Percentiles rank a stretch among this genome's conserved stretches.
phyloP scores from a whole-genome alignment of 2,888 invertebrate genomes.

The Drosophila kambysellisi region DNA sequence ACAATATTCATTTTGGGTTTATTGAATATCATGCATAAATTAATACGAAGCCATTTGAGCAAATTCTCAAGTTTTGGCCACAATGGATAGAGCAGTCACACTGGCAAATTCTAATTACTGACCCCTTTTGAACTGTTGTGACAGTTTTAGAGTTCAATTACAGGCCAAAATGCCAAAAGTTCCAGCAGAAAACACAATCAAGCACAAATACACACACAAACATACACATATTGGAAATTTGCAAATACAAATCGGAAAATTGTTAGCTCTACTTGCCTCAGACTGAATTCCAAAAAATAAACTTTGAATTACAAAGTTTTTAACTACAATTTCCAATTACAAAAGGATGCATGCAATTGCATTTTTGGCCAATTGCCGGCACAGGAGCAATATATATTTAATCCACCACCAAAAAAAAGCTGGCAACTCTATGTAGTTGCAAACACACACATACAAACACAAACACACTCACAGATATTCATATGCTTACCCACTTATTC shows the following conservation, averaged over 20 bases:
- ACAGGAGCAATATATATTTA: conserved; percentile 14
- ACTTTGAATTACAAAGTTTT: conserved; percentile 72
- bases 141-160: conserved; percentile 72
- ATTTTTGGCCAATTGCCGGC: conserved; percentile 31
- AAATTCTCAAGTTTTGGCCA: conserved; percentile 22
- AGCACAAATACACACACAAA: conserved; percentile 15
- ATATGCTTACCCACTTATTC: conserved; percentile 5
- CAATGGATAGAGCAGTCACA: conserved; percentile 39
- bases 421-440: conserved; percentile 5
- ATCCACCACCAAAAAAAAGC: conserved; percentile 13
- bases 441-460: neutral
- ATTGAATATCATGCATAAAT: conserved; percentile 28
- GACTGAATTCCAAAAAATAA: conserved; percentile 63
- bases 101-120: conserved; percentile 64
- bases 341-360: conserved; percentile 41
- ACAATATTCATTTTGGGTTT: neutral
- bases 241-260: conserved; percentile 44
- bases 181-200: conserved; percentile 25
- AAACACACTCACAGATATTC: neutral
- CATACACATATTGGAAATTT: conserved; percentile 20
- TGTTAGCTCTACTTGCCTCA: conserved; percentile 22
- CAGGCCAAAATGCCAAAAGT: conserved; percentile 62
- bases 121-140: conserved; percentile 54
- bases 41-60: conserved; percentile 10
- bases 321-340: conserved; percentile 79